A percentile compares a stretch with the other conserved stretches of the same genome.
These are phyloP conservation scores for Coreoperca whiteheadi DNA, from an alignment of 2,113 vertebrate genomes.

Conservation along the genomic window DNA sequence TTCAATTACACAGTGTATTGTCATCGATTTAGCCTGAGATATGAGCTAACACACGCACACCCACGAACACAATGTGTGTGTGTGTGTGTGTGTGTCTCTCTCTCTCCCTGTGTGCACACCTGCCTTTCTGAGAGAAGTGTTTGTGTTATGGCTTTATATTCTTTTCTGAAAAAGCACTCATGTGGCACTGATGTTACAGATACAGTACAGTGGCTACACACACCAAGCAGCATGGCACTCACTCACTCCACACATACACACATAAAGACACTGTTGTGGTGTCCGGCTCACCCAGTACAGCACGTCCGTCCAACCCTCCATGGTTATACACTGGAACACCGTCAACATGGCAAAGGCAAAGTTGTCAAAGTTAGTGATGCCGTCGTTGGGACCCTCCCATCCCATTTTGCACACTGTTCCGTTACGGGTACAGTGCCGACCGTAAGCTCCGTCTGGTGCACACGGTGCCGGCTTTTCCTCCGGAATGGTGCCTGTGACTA, in stretches of 20 bases:
- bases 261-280: conserved; percentile 51
- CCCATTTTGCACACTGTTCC: conserved; percentile 88
- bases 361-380: conserved; percentile 99
- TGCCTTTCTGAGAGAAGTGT: conserved; percentile 8
- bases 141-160: conserved; percentile 21
- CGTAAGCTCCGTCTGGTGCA: conserved; percentile 88
- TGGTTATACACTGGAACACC: conserved; percentile 99
- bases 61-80: not conserved
- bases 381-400: conserved; percentile 97
- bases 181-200: conserved; percentile 40
- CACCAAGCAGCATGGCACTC: not conserved
- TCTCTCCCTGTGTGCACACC: not conserved
- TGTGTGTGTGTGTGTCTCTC: conserved; percentile 8
- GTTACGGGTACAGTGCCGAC: conserved; percentile 90
- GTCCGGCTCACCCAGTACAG: conserved; percentile 96
- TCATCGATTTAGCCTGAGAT: conserved; percentile 57
- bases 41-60: conserved; percentile 25
- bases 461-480: conserved; percentile 96
- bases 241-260: conserved; percentile 1
- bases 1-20: conserved; percentile 61
- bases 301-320: conserved; percentile 99
- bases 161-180: conserved; percentile 44
- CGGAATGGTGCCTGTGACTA: conserved; percentile 65
- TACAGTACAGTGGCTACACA: not conserved
- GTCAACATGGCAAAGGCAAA: conserved; percentile 99